These are phyloP conservation scores for Sapajus apella DNA, from an alignment of 2,113 vertebrate species.

Conservation along the genomic window DNA sequence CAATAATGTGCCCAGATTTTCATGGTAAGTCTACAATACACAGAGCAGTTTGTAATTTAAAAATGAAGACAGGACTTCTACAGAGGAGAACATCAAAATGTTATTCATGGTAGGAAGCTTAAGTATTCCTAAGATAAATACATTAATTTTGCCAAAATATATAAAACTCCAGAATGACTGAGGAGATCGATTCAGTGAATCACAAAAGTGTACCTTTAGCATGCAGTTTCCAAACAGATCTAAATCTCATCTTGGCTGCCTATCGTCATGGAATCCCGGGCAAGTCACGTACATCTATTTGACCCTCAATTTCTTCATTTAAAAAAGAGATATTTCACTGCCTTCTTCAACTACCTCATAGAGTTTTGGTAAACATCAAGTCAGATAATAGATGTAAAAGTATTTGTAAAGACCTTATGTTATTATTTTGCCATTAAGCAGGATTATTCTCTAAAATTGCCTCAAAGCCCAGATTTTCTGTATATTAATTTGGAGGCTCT, in stretches of 20 bases:
- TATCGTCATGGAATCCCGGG: not conserved
- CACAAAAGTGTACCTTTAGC: not conserved
- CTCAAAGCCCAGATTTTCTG: not conserved
- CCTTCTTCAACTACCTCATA: not conserved
- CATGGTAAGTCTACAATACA: not conserved
- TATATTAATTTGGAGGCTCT: not conserved
- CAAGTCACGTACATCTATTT: not conserved
- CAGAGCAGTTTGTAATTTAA: not conserved
- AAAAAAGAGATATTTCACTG: not conserved
- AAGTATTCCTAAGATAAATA: conserved; percentile 7
- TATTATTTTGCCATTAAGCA: not conserved
- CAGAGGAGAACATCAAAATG: not conserved
- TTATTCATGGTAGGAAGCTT: not conserved
- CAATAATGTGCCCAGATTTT: not conserved
- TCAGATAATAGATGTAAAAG: not conserved
- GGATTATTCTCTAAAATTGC: conserved; percentile 11
- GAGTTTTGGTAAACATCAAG: not conserved
- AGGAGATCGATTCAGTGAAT: not conserved
- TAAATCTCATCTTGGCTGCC: not conserved
- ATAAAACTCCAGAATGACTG: not conserved
- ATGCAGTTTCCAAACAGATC: not conserved
- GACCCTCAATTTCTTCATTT: not conserved
- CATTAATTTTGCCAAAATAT: not conserved
- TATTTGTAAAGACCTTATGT: not conserved
- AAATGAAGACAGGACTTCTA: not conserved